These are phyloP conservation scores for Babyrousa celebensis DNA, from an alignment of 2,797 vertebrate genomes.

Conservation along the genomic window DNA sequence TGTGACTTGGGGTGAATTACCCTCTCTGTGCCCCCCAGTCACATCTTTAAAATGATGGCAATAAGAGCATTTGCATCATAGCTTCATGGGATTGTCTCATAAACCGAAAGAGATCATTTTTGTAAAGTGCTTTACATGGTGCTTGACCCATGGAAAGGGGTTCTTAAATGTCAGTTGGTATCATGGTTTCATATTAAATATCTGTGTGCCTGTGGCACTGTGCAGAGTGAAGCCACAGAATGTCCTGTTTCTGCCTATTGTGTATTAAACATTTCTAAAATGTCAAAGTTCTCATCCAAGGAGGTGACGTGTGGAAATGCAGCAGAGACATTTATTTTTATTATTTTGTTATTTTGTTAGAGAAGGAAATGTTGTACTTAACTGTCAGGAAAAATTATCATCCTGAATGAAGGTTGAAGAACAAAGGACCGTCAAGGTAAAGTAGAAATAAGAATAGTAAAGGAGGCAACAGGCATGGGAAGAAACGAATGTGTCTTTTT, in stretches of 20 bases:
- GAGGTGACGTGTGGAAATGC: background rate
- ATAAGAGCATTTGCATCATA: background rate
- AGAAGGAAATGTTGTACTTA: slow-evolving; percentile 3
- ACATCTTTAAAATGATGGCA: background rate
- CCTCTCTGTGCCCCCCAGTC: background rate
- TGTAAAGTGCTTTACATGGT: background rate
- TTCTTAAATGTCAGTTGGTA: background rate
- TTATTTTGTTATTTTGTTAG: slow-evolving; percentile 10
- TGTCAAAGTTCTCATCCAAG: background rate
- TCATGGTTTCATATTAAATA: background rate
- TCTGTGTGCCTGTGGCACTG: background rate
- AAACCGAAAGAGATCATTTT: background rate
- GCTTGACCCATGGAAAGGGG: background rate
- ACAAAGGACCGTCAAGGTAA: background rate
- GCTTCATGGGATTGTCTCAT: background rate
- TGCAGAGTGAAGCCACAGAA: background rate
- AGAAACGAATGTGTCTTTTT: background rate
- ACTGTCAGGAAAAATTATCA: slow-evolving; percentile 16
- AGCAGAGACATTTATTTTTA: background rate
- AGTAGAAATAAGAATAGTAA: background rate
- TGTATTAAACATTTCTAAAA: slow-evolving; percentile 22
- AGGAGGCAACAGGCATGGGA: background rate
- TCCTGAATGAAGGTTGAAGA: background rate
- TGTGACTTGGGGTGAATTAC: background rate
- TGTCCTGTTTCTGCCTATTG: background rate